phyloP scores from a whole-genome alignment of 2,888 invertebrate species.

The Chirona hameri region DNA sequence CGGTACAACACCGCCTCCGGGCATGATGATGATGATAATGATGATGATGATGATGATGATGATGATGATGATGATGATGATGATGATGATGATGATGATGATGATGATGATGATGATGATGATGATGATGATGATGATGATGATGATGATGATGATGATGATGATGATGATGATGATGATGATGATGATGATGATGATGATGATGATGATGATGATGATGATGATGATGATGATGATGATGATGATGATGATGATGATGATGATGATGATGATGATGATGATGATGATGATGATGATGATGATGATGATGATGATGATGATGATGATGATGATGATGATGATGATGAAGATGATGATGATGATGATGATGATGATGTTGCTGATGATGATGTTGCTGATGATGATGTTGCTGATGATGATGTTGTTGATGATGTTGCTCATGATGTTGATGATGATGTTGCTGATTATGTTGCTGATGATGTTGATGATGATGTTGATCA shows the following conservation, averaged over 20 bases:
- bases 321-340: too few relatives aligned
- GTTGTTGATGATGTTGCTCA: too few relatives aligned
- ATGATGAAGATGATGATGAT: too few relatives aligned
- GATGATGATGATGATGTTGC: too few relatives aligned
- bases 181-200: slow-evolving; percentile 22
- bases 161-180: slow-evolving; percentile 22
- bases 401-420: too few relatives aligned
- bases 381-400: too few relatives aligned
- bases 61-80: slow-evolving; percentile 22
- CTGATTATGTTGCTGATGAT: too few relatives aligned
- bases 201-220: slow-evolving; percentile 22
- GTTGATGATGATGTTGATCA: too few relatives aligned
- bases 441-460: too few relatives aligned
- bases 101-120: slow-evolving; percentile 22
- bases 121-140: slow-evolving; percentile 22
- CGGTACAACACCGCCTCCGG: neutral
- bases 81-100: slow-evolving; percentile 22
- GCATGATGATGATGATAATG: slow-evolving; percentile 7
- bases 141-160: slow-evolving; percentile 22
- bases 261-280: slow-evolving; percentile 22
- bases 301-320: too few relatives aligned
- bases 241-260: slow-evolving; percentile 22
- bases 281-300: slow-evolving; percentile 22
- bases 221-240: slow-evolving; percentile 22
- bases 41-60: slow-evolving; percentile 22